Evolutionary conservation across 2,888 invertebrate genomes (phyloP), one percentile per base, ranked within the genome.

Genomic region (Drosophila hawaiiensis): DNA sequence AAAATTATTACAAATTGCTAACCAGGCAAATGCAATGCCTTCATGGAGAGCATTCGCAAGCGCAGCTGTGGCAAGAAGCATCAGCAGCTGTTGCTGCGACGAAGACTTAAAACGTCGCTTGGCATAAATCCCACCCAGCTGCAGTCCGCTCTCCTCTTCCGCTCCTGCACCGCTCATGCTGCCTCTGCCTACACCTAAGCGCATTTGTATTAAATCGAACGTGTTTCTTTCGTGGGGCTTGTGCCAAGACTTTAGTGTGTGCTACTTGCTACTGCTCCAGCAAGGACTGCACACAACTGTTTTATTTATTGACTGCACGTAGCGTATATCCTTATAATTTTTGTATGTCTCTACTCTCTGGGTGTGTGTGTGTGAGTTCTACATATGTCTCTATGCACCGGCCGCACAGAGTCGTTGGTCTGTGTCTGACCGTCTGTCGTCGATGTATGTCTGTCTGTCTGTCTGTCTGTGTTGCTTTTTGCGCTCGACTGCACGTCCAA

Each of bases 281-380:
- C 69, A 70, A 80, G 84, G 68, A 74, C 65, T 80, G 69, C 83
- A 83, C 81, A 73, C 61, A 78, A 84, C 85, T 90, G 90, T 88
- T 90, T 90, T 90, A 86, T 90, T 86, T 86, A 86, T 86, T 86
- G 89, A 90, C 89, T 88, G 83, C 85, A 86, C 85, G 85, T 86
- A 88, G 85, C 89, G 69, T 85, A 90, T 88, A 88, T 86, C 83
- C 85, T 83, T 86, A 86, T 90, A 90, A 88, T 90, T 90, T 86
- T 90, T 90, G 88, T 85, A 85, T 81, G 73, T 71, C 73, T 76
- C 56, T 79, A 63, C 74, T n/a, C 16, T 41, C 25, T 25, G 7
- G 7, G 22, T 65, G 41, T 60, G 14, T 60, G n/a, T 55, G 47
- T 55, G 54, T 52, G 65, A 73, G 68, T 68, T 83, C 83, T 71